Base-by-base conservation (phyloP, 2,797 vertebrate genomes). In the Hoplostethus atlanticus region DNA sequence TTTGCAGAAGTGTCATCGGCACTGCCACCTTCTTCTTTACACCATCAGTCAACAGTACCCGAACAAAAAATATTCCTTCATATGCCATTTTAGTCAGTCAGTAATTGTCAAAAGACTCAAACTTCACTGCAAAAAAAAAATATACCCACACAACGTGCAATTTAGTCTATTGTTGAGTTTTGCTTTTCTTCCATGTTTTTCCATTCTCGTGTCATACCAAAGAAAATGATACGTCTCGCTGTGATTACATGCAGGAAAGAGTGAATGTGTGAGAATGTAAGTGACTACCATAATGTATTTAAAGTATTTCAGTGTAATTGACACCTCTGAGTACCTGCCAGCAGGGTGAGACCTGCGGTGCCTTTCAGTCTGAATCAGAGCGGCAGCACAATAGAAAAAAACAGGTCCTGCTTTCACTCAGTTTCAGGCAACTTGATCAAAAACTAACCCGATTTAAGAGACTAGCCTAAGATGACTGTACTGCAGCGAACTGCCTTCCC, bases 251-350 rank as follows among this genome's bases (percentile, higher is more conserved):
- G 62, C 52, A 66, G 46, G 21, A 56, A 28, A 53, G 36, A 57
- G n/a, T 46, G 34, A 73, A 50, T 59, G 16, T 61, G 31, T 48
- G 31, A 73, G 57, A 60, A 70, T 25, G 40, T n/a, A 13, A 1
- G 21, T 58, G 46, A 40, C 13, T 28, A 2, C 10, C 1, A 12
- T 76, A 80, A 88, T 76, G 31, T 76, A 82, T 85, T 78, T 71
- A 78, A 76, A 87, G 64, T 69, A 63, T 76, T 84, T 75, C 34
- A 54, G 70, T 70, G 68, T 76, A 64, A 50, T 54, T 60, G 62
- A 55, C 68, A 82, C 71, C 72, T 85, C 47, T 17, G 38, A 51
- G 71, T 55, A 57, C 30, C 44, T 74, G 83, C 0, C 59, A 68
- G 67, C 47, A 15, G 65, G 61, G 77, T 75, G 74, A 77, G 54